Percentiles rank a stretch among this genome's conserved stretches.
Evolutionary conservation across 30 jellyfish, hydroid and myxozoan genomes (phyloP).

Genomic region (Nemopilema nomurai): DNA sequence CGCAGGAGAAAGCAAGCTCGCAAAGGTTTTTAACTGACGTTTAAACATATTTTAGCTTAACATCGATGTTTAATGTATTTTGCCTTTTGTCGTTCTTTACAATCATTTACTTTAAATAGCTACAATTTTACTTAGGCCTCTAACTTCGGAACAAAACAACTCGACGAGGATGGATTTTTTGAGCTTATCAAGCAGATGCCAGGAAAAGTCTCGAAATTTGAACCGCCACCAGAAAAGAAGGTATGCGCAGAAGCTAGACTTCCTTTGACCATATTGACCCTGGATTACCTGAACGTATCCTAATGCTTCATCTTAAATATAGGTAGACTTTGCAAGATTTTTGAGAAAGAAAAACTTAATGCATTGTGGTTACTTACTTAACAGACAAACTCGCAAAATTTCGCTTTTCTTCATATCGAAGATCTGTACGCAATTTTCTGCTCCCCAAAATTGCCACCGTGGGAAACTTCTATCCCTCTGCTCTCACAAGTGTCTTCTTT

Average conservation of each 20-base stretch:
- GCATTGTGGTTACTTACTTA: too few species aligned
- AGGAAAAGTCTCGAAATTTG: slow-evolving; percentile 48
- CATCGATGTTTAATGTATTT: background rate
- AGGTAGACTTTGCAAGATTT: too few species aligned
- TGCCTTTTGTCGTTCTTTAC: background rate
- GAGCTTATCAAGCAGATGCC: slow-evolving; percentile 67
- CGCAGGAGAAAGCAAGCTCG: slow-evolving; percentile 91
- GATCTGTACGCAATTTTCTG: too few species aligned
- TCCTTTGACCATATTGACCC: background rate
- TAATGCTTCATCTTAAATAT: too few species aligned
- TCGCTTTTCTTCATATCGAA: too few species aligned
- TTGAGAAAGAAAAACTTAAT: too few species aligned
- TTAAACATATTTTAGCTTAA: background rate
- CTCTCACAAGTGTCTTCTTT: too few species aligned
- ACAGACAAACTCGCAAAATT: too few species aligned
- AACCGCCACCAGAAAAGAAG: slow-evolving; percentile 17
- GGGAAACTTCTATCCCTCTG: too few species aligned
- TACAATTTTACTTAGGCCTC: slow-evolving; percentile 72
- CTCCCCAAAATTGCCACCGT: too few species aligned
- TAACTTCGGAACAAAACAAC: slow-evolving; percentile 73
- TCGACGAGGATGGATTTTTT: slow-evolving; percentile 86
- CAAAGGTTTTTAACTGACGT: slow-evolving; percentile 52
- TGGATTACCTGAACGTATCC: too few species aligned
- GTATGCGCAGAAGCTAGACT: too few species aligned
- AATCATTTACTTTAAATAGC: background rate